A percentile compares a stretch with the other conserved stretches of the same genome.
Evolutionary conservation across 2,888 invertebrate species (phyloP).

Genomic region (Agonopterix alstromeriana): DNA sequence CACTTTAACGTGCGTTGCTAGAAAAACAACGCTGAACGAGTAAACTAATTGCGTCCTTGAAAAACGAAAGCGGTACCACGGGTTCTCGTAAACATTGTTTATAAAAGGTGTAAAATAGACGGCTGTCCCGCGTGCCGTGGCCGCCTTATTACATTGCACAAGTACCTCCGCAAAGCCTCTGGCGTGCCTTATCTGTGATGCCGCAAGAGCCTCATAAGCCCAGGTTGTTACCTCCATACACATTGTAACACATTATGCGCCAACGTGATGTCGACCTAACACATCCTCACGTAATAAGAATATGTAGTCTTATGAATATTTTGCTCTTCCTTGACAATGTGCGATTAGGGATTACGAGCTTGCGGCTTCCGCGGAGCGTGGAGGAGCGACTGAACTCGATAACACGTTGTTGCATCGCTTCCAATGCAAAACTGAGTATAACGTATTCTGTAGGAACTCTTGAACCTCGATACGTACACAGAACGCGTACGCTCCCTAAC

Average conservation of each 20-base stretch:
- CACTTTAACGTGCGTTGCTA: slow-evolving; percentile 3
- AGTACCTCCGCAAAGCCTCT: slow-evolving; percentile 59
- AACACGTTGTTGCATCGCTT: neutral
- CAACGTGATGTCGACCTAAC: slow-evolving; percentile 51
- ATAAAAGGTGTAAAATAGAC: slow-evolving; percentile 54
- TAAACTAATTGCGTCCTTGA: slow-evolving; percentile 49
- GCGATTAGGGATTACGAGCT: slow-evolving; percentile 39
- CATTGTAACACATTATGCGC: slow-evolving; percentile 70
- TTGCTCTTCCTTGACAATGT: slow-evolving; percentile 41
- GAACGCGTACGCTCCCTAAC: slow-evolving; percentile 29
- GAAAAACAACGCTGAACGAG: slow-evolving; percentile 10
- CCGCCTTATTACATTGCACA: slow-evolving; percentile 61
- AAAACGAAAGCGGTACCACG: slow-evolving; percentile 27
- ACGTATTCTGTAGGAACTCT: neutral
- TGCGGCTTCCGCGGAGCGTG: slow-evolving; percentile 20
- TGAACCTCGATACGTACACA: slow-evolving; percentile 27
- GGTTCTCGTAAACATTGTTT: slow-evolving; percentile 47
- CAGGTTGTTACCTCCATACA: slow-evolving; percentile 69
- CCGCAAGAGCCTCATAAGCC: slow-evolving; percentile 62
- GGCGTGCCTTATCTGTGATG: slow-evolving; percentile 67
- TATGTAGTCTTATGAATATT: slow-evolving; percentile 61
- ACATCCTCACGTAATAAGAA: slow-evolving; percentile 59
- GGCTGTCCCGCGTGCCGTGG: slow-evolving; percentile 40
- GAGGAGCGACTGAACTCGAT: neutral
- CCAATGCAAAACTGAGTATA: neutral